These are phyloP conservation scores for Steatornis caripensis DNA, from an alignment of 2,113 vertebrate genomes.

Conservation along the genomic window DNA sequence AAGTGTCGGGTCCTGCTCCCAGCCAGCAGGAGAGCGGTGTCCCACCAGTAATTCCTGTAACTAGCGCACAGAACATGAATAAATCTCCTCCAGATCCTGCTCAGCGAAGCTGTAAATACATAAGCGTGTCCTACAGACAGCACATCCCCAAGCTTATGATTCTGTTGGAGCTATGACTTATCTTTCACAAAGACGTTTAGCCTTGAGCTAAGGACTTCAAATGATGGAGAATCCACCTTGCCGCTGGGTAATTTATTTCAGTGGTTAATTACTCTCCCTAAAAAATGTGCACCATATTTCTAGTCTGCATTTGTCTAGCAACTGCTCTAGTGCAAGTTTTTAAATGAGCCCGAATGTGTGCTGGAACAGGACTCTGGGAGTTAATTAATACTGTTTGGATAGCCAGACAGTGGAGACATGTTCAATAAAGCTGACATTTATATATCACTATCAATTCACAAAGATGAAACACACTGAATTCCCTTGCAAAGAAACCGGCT, in stretches of 20 bases:
- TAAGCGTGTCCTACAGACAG: not conserved
- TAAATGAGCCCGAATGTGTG: slow-evolving; percentile 7
- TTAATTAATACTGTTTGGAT: slow-evolving; percentile 48
- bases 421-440: slow-evolving; percentile 50
- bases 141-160: not conserved
- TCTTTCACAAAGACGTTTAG: not conserved
- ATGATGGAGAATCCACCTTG: slow-evolving; percentile 42
- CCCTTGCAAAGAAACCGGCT: slow-evolving; percentile 8
- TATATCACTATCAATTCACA: slow-evolving; percentile 25
- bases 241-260: slow-evolving; percentile 5
- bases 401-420: slow-evolving; percentile 8
- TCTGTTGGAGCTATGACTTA: not conserved
- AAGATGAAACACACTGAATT: slow-evolving; percentile 1
- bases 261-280: slow-evolving; percentile 39
- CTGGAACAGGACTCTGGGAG: slow-evolving; percentile 35
- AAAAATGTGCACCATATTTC: not conserved
- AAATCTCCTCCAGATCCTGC: not conserved
- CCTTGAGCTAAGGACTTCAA: not conserved
- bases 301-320: not conserved
- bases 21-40: not conserved
- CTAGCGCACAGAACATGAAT: not conserved
- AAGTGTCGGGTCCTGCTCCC: not conserved
- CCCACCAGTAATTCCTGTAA: not conserved
- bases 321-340: not conserved
- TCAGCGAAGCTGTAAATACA: not conserved